phyloP scores from a whole-genome alignment of 2,888 invertebrate species.

The Celastrina argiolus region DNA sequence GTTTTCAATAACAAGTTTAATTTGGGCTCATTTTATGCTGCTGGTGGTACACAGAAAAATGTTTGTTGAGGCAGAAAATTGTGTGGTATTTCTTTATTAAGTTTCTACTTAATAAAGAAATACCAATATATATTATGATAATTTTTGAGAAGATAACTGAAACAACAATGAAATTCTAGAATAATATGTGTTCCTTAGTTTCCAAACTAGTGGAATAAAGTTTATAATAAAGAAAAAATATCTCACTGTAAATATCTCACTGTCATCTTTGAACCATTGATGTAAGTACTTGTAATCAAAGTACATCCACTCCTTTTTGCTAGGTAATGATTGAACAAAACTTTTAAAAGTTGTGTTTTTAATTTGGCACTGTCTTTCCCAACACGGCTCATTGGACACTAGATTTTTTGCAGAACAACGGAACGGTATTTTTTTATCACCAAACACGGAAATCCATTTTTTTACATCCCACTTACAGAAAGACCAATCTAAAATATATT shows the following conservation, averaged over 20 bases:
- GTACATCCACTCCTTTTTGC: constrained; percentile 83
- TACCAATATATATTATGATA: too few relatives aligned
- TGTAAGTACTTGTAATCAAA: constrained; percentile 91
- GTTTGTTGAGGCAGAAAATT: too few relatives aligned
- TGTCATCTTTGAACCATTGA: constrained; percentile 79
- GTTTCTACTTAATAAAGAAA: too few relatives aligned
- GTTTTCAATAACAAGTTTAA: too few relatives aligned
- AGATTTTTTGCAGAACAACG: constrained; percentile 63
- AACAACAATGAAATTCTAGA: too few relatives aligned
- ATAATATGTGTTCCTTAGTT: neutral
- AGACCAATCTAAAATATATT: constrained; percentile 76
- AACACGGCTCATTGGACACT: constrained; percentile 80
- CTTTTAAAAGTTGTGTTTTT: constrained; percentile 79
- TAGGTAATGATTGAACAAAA: constrained; percentile 70
- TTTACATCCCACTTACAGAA: constrained; percentile 78
- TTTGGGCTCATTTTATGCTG: too few relatives aligned
- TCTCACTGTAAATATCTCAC: constrained; percentile 77
- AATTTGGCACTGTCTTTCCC: constrained; percentile 85
- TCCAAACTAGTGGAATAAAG: neutral
- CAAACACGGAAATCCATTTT: constrained; percentile 79
- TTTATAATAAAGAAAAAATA: constrained; percentile 18
- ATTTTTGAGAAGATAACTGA: too few relatives aligned
- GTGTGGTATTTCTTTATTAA: too few relatives aligned
- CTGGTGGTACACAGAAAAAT: too few relatives aligned
- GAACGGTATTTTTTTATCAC: constrained; percentile 76